Evolutionary conservation across 2,113 vertebrate genomes (phyloP).

Genomic region (Nanger granti): DNA sequence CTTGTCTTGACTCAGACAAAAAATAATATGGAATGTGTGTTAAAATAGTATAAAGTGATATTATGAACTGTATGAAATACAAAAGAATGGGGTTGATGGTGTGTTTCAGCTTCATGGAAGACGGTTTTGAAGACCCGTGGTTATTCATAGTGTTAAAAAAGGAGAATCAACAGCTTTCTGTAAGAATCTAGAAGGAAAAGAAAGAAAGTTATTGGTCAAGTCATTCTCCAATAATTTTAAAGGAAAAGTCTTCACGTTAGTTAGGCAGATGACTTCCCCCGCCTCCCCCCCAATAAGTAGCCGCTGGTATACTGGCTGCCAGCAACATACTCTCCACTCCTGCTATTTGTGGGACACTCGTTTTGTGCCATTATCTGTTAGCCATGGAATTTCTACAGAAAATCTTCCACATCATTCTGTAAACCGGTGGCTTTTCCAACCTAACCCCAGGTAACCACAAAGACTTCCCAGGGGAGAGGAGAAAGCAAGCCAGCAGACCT

Average conservation of each 20-base stretch:
- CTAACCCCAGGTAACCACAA: background rate
- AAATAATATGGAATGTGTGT: slow-evolving; percentile 88
- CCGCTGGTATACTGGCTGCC: background rate
- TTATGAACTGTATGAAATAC: slow-evolving; percentile 85
- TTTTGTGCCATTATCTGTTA: background rate
- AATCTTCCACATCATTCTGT: background rate
- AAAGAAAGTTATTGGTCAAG: background rate
- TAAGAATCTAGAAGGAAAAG: slow-evolving; percentile 68
- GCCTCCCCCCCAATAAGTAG: background rate
- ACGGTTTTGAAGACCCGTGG: slow-evolving; percentile 58
- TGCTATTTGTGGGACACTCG: background rate
- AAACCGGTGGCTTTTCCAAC: background rate
- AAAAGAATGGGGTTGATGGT: slow-evolving; percentile 89
- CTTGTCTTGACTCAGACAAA: slow-evolving; percentile 85
- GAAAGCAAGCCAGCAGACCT: background rate
- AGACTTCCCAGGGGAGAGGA: background rate
- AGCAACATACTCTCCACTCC: background rate
- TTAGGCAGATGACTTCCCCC: background rate
- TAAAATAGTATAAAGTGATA: slow-evolving; percentile 86
- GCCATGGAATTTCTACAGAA: background rate
- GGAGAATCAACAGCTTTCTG: slow-evolving; percentile 56
- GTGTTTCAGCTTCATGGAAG: slow-evolving; percentile 90
- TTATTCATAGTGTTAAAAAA: slow-evolving; percentile 58
- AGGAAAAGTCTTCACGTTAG: background rate
- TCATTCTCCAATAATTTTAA: background rate